Conservation (phyloP, 2,888 invertebrate species). For the Aplocera efformata region DNA sequence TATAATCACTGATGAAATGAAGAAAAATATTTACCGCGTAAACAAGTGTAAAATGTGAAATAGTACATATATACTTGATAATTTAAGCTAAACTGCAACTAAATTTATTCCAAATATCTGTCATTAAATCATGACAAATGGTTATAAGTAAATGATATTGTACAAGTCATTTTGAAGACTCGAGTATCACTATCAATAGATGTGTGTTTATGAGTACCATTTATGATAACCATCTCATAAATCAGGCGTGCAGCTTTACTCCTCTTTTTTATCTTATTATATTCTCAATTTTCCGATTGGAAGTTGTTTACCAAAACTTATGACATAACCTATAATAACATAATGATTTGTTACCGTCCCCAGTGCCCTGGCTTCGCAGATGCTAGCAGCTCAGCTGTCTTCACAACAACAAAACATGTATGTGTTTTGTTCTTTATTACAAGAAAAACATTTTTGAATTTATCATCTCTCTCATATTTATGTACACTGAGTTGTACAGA, state of each 20-base stretch:
- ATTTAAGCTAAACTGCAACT: no score
- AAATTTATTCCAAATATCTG: no score
- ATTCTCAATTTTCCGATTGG: conserved; percentile 1
- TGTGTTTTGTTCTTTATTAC: conserved; percentile 81
- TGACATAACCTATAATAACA: conserved; percentile 63
- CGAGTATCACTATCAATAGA: no score
- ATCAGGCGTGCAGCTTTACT: conserved; percentile 62
- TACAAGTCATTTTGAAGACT: no score
- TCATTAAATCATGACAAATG: no score
- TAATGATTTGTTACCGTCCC: conserved; percentile 82
- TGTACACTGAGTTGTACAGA: not conserved
- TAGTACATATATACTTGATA: no score
- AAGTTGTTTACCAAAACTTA: conserved; percentile 15
- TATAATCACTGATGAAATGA: no score
- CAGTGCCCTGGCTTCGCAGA: conserved; percentile 98
- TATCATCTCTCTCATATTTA: conserved; percentile 32
- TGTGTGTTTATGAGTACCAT: no score
- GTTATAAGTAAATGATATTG: no score
- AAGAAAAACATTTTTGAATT: conserved; percentile 53
- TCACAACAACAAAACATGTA: conserved; percentile 97
- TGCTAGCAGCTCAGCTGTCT: conserved; percentile 95
- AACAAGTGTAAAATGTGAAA: no score
- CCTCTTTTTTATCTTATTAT: conserved; percentile 5
- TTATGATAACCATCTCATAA: no score
- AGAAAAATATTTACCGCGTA: no score